A percentile compares a stretch with the other conserved stretches of the same genome.
Conservation (phyloP, 2,797 vertebrate genomes). For the Mus minutoides region DNA sequence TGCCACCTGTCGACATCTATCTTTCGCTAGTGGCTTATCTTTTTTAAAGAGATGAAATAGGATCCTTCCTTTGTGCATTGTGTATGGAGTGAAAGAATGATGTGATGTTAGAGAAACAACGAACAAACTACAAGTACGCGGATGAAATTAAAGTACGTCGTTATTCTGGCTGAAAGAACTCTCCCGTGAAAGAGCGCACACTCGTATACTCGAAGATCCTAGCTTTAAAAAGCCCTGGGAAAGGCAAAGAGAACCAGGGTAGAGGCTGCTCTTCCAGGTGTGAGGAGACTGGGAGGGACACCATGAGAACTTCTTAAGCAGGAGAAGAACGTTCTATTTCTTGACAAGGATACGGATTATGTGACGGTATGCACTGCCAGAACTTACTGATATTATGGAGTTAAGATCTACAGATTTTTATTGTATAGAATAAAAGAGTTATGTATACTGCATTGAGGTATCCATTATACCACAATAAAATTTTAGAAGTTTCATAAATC, state of each 20-base stretch:
- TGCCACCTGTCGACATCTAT: neutral
- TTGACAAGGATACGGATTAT: neutral
- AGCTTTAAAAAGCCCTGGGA: neutral
- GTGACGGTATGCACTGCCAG: neutral
- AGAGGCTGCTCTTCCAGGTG: neutral
- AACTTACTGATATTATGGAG: neutral
- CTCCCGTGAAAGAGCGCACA: neutral
- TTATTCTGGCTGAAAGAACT: neutral
- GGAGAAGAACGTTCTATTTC: neutral
- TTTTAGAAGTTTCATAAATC: neutral
- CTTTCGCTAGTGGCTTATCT: neutral
- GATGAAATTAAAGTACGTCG: neutral
- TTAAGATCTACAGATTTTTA: slow-evolving; percentile 15
- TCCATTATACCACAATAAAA: neutral
- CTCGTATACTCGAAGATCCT: neutral
- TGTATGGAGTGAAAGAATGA: neutral
- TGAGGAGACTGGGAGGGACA: neutral
- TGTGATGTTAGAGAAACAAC: neutral
- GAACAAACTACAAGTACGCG: neutral
- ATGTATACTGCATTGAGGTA: neutral
- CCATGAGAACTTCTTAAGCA: neutral
- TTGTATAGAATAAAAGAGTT: neutral
- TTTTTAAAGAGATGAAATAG: neutral
- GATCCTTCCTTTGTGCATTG: neutral
- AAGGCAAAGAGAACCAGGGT: neutral